These are phyloP conservation scores for Amorpha juglandis DNA, from an alignment of 2,888 invertebrate genomes.

Conservation along the genomic window DNA sequence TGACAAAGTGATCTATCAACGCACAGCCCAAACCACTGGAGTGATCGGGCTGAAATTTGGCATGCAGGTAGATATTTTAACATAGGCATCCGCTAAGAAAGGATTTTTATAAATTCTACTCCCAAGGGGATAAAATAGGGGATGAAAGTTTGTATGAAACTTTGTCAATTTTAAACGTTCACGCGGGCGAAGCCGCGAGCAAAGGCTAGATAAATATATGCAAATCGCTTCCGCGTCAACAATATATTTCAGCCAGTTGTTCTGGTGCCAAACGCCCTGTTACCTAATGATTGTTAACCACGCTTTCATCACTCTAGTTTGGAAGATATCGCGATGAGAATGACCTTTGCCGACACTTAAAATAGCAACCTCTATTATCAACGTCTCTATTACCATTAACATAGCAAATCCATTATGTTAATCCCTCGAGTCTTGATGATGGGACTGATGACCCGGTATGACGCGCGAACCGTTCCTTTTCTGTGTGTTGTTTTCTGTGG, in stretches of 20 bases:
- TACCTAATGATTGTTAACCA: constrained; percentile 49
- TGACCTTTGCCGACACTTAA: constrained; percentile 35
- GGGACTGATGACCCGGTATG: constrained; percentile 16
- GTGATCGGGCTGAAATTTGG: too few relatives aligned
- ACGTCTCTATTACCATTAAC: constrained; percentile 31
- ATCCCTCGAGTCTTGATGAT: constrained; percentile 22
- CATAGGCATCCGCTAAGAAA: too few relatives aligned
- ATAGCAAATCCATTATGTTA: constrained; percentile 35
- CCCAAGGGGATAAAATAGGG: too few relatives aligned
- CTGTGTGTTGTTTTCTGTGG: background rate
- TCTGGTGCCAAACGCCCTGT: constrained; percentile 46
- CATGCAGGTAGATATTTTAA: too few relatives aligned
- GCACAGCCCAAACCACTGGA: too few relatives aligned
- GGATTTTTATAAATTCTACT: too few relatives aligned
- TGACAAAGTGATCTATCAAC: too few relatives aligned
- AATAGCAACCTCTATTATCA: constrained; percentile 10
- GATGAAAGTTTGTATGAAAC: too few relatives aligned
- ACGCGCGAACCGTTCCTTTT: background rate
- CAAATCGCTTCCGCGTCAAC: constrained; percentile 30
- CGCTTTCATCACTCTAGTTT: constrained; percentile 47
- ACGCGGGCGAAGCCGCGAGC: too few relatives aligned
- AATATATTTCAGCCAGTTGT: constrained; percentile 31
- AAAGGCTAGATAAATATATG: too few relatives aligned
- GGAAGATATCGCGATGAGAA: constrained; percentile 38
- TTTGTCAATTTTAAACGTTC: too few relatives aligned